These are phyloP conservation scores for Sitta carolinensis DNA, from an alignment of 2,797 vertebrate species.

Conservation along the genomic window DNA sequence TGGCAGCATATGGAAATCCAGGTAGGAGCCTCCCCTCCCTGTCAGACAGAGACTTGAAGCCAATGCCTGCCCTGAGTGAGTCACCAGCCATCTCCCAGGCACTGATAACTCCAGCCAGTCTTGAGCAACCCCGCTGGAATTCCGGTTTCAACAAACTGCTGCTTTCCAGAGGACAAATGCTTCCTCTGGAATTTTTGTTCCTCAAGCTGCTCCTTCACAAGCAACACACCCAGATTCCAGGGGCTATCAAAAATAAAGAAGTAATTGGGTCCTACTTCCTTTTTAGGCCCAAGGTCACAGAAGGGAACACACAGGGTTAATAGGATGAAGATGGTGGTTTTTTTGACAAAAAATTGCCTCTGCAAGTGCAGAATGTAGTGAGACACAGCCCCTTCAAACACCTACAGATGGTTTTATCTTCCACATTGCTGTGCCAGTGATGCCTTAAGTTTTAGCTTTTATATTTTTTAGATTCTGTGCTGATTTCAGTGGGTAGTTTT, in stretches of 20 bases:
- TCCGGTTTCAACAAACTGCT: not conserved
- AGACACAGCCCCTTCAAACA: not conserved
- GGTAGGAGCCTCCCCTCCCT: not conserved
- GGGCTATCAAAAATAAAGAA: not conserved
- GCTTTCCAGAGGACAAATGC: not conserved
- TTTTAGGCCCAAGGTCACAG: not conserved
- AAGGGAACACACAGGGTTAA: not conserved
- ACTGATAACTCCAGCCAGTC: constrained; percentile 9
- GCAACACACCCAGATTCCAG: not conserved
- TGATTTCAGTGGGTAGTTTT: too few relatives aligned
- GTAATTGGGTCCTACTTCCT: not conserved
- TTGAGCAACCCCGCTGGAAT: constrained; percentile 24
- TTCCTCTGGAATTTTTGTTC: not conserved
- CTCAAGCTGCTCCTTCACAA: not conserved
- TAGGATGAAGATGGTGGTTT: not conserved
- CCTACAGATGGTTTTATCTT: not conserved
- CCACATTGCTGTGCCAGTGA: not conserved
- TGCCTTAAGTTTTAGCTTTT: too few relatives aligned
- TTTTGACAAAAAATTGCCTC: not conserved
- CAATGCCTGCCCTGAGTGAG: not conserved
- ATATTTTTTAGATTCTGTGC: too few relatives aligned
- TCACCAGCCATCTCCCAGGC: not conserved
- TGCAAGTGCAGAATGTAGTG: not conserved
- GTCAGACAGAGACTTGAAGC: not conserved
- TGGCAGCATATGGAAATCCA: constrained; percentile 9